Evolutionary conservation across 2,888 invertebrate genomes (phyloP), one percentile per base, ranked within the genome.

Genomic region (Rhorus exstirpatorius): DNA sequence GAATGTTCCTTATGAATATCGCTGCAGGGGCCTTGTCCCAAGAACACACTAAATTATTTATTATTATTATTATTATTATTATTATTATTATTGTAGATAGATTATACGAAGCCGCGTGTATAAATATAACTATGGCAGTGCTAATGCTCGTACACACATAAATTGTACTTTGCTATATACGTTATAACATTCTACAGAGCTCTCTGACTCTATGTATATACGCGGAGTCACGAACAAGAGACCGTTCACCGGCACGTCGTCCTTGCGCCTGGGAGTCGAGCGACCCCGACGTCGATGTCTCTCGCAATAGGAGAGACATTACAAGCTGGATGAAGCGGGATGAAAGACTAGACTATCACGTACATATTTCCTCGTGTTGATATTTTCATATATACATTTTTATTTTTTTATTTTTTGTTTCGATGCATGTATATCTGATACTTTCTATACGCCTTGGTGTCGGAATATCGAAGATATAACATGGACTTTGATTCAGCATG

Each of bases 231-330:
- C 74, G 63, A 24, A n/a, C n/a, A 49, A 35, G 67, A 70, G 78
- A 82, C 61, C 81, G 78, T 82, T 82, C 81, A 82, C 81, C 65
- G 74, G 70, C 70, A 19, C 78, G 81, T 75, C 81, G 81, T 79
- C 81, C 81, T 82, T 82, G 81, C 81, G 81, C 78, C 81, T 82
- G 81, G 78, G 81, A 79, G 78, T 82, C 74, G 58, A 68, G 68
- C 81, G 81, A 82, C 81, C 81, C 81, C 81, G 78, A 35, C 74
- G 78, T 72, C 76, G 60, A 81, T 53, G 81, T 74, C 68, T 75
- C 68, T 82, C 24, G 61, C 63, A 38, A 77, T 24, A 26, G n/a
- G 31, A 49, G 74, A 38, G 26, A 21, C n/a, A 49, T 24, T 38
- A 61, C 7, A 1, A 44, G 17, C 10, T 3, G 2, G 21, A 35